Base-by-base conservation (phyloP, 2,888 invertebrate species). In the Galeopsomyia nigrocyanea region DNA sequence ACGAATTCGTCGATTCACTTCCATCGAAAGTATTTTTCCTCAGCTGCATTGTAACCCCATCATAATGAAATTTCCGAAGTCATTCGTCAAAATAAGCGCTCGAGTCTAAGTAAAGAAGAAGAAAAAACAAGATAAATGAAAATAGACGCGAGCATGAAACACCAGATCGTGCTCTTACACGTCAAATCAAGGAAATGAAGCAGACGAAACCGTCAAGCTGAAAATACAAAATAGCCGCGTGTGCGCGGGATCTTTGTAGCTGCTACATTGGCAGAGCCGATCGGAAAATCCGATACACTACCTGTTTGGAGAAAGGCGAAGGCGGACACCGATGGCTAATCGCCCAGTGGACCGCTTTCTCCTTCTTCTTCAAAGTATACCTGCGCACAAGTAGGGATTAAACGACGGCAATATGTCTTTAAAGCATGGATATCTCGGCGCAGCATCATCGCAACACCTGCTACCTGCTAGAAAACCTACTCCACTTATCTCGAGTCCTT, bases 401-500 rank as follows among this genome's bases (percentile, higher is more conserved):
- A 55, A 31, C 49, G 78, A 78, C 74, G 78, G 73, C 77, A 76
- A 79, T 80, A 74, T 77, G 75, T 79, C 77, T 76, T 66, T 73
- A 70, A 21, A 60, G 13, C 73, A 72, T n/a, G 67, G 66, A 71
- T 81, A 82, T 81, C 81, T 78, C 72, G 69, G 77, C 58, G 60
- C 66, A 70, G 74, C 71, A 78, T 79, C 78, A 49, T 69, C 81
- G 77, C 78, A 80, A 82, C 80, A 83, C 82, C 80, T 83, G 81
- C 82, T 82, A 82, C 82, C 80, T 81, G 81, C 80, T 80, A 75
- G 26, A 26, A 39, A 7, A 3, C 39, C 78, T 77, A 68, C 55
- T 68, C 26, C 75, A 79, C 78, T 81, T 80, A 80, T 78, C 77
- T 77, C 63, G 69, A 67, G 64, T 68, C 69, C 66, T 68, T 26